These are phyloP conservation scores for Etheostoma nigrum DNA, from an alignment of 2,797 vertebrate genomes.

Conservation along the genomic window DNA sequence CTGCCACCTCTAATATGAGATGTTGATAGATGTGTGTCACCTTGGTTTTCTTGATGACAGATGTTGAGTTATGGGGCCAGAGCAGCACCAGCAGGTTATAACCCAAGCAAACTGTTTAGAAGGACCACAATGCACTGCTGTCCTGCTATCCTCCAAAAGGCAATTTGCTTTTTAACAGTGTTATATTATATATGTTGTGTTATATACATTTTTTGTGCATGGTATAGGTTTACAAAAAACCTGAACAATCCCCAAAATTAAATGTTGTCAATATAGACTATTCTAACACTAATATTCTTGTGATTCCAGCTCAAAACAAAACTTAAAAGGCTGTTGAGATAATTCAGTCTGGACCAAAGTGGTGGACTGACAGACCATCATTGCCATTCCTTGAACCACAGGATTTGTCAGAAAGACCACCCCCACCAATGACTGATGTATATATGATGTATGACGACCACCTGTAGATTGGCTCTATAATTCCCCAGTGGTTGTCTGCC, in stretches of 20 bases:
- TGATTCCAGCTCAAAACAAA: no score
- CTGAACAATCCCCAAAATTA: no score
- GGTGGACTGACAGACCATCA: neutral
- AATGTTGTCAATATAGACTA: no score
- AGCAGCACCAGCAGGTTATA: constrained; percentile 18
- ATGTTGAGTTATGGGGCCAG: constrained; percentile 40
- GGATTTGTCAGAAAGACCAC: neutral
- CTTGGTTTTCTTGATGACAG: constrained; percentile 39
- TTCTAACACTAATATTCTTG: no score
- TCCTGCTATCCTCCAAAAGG: constrained; percentile 6
- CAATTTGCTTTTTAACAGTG: neutral
- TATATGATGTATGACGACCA: constrained; percentile 14
- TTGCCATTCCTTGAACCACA: neutral
- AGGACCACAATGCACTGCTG: constrained; percentile 1
- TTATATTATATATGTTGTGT: no score
- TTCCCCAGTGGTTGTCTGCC: constrained; percentile 17
- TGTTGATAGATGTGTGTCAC: constrained; percentile 61
- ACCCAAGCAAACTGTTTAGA: constrained; percentile 12
- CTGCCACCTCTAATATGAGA: constrained; percentile 29
- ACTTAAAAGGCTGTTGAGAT: neutral
- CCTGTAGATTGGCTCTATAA: constrained; percentile 27
- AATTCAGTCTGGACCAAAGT: neutral
- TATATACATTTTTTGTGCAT: no score
- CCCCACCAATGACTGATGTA: neutral
- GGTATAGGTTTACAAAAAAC: no score